Evolutionary conservation across 2,797 vertebrate species (phyloP).

Genomic region (Phrynocephalus vlangalii): DNA sequence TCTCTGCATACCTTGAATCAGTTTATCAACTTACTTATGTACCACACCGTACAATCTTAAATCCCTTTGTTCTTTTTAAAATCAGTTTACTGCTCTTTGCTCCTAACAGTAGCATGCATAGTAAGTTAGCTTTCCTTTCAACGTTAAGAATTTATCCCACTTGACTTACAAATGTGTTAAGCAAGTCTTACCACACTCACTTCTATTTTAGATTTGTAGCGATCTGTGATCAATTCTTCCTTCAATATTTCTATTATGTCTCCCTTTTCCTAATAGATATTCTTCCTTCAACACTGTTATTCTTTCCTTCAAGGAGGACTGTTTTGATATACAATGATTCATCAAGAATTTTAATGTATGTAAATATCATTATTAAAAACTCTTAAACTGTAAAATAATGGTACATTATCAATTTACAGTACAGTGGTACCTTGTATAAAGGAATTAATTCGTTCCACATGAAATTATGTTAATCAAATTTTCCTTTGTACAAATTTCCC

Average conservation of each 20-base stretch:
- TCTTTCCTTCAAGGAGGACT: neutral
- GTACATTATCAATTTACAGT: neutral
- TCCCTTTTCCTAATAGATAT: neutral
- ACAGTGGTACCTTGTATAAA: no score
- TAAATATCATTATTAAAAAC: neutral
- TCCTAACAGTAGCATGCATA: neutral
- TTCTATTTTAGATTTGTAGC: neutral
- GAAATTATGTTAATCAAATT: no score
- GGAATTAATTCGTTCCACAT: no score
- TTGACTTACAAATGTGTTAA: neutral
- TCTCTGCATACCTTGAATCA: neutral
- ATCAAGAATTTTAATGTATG: neutral
- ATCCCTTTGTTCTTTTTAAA: neutral
- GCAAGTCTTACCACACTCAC: neutral
- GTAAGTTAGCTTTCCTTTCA: neutral
- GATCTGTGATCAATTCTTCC: neutral
- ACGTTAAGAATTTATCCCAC: neutral
- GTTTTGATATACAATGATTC: neutral
- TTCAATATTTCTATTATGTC: neutral
- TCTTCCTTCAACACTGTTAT: neutral
- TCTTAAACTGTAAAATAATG: neutral
- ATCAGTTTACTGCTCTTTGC: neutral
- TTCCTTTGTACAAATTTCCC: no score
- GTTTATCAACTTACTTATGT: neutral
- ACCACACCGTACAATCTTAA: neutral